phyloP scores from a whole-genome alignment of 2,888 invertebrate genomes.

The Drosophila neonasuta region DNA sequence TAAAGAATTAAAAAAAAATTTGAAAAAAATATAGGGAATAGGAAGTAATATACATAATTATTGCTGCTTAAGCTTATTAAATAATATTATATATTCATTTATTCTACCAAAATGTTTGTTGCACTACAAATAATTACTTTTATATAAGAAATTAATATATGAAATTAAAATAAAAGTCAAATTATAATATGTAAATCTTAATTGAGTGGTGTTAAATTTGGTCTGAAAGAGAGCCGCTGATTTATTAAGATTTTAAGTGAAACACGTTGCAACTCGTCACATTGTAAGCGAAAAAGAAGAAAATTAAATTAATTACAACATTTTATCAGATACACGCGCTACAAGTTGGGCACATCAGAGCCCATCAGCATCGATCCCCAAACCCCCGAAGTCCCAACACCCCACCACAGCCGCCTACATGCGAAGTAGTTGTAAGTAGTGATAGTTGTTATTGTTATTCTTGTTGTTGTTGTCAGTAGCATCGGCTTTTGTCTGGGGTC shows the following conservation, averaged over 20 bases:
- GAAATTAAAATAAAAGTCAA: background rate
- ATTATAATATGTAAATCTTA: background rate
- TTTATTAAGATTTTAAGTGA: conserved; percentile 51
- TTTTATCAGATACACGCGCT: conserved; percentile 74
- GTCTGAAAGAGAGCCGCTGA: conserved; percentile 32
- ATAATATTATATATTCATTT: too few species aligned
- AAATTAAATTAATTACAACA: conserved; percentile 72
- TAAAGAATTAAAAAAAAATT: too few species aligned
- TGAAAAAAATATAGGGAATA: too few species aligned
- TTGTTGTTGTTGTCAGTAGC: conserved; percentile 33
- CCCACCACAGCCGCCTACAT: background rate
- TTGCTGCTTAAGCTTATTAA: too few species aligned
- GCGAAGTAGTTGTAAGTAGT: conserved; percentile 36
- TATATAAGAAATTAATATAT: background rate
- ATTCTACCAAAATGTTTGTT: too few species aligned
- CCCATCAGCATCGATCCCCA: conserved; percentile 53
- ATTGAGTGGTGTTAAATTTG: background rate
- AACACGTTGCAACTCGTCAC: conserved; percentile 56
- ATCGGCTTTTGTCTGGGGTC: conserved; percentile 52
- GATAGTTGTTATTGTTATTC: conserved; percentile 37
- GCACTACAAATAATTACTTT: too few species aligned
- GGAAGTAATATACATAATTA: too few species aligned
- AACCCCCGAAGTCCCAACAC: background rate
- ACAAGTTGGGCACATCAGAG: conserved; percentile 66
- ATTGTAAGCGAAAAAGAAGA: conserved; percentile 12